These are phyloP conservation scores for Calosoma granatense DNA, from an alignment of 1,140 invertebrate species.

Conservation along the genomic window DNA sequence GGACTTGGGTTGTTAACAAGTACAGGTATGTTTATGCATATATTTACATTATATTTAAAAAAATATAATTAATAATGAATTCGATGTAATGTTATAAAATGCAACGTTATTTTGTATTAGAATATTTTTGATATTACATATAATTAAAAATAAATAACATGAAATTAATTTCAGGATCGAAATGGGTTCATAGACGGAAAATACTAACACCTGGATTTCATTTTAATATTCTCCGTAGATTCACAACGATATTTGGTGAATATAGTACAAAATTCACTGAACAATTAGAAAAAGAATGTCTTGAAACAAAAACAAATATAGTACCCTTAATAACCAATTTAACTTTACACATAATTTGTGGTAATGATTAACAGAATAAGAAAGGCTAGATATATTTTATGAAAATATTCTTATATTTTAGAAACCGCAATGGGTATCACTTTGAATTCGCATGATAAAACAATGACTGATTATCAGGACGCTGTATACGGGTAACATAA, in stretches of 20 bases:
- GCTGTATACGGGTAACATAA: background rate
- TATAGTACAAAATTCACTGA: slow-evolving; percentile 46
- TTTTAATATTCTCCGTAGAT: slow-evolving; percentile 70
- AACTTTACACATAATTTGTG: background rate
- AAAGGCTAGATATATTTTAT: too few species aligned
- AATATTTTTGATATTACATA: background rate
- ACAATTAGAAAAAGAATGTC: slow-evolving; percentile 8
- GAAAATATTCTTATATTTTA: slow-evolving; percentile 34
- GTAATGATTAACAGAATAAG: background rate
- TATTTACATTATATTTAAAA: background rate
- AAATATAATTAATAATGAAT: too few species aligned
- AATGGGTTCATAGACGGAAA: slow-evolving; percentile 64
- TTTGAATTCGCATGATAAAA: background rate
- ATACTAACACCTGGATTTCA: slow-evolving; percentile 74
- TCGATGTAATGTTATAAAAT: background rate
- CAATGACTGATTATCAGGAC: background rate
- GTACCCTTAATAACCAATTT: background rate
- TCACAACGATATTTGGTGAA: slow-evolving; percentile 58
- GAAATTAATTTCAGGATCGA: slow-evolving; percentile 39
- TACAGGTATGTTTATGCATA: background rate
- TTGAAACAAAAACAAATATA: background rate
- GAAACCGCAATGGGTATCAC: slow-evolving; percentile 12
- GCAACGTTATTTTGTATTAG: background rate
- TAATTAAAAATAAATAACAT: background rate
- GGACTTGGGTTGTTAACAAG: background rate